Conservation (phyloP, 2,888 invertebrate genomes). For the Stenodema calcarata region DNA sequence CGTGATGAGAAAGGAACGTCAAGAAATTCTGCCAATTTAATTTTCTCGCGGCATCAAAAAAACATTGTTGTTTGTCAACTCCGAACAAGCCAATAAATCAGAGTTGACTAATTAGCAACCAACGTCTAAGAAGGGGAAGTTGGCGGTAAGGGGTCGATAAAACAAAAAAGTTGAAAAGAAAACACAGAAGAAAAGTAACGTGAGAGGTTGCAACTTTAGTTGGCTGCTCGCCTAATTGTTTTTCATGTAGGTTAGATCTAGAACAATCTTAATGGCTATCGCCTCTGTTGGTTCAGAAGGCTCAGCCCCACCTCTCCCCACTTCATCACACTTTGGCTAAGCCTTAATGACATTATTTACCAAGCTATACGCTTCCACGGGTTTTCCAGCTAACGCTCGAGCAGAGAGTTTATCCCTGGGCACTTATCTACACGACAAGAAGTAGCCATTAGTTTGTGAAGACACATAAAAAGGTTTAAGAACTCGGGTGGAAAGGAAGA, state of each 20-base stretch:
- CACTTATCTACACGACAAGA: neutral
- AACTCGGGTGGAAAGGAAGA: neutral
- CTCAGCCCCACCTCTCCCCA: neutral
- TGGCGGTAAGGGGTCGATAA: neutral
- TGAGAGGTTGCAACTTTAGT: neutral
- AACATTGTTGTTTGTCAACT: neutral
- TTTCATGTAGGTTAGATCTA: neutral
- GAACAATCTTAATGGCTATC: neutral
- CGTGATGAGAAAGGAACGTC: too few species aligned
- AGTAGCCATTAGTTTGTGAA: neutral
- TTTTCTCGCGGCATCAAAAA: neutral
- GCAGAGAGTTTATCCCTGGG: neutral
- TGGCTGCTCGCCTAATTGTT: slow-evolving; percentile 1
- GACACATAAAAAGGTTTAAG: neutral
- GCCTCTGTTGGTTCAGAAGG: neutral
- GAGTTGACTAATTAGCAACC: neutral
- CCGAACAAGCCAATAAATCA: neutral
- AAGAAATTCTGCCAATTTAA: neutral
- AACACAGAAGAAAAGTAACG: neutral
- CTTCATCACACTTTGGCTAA: slow-evolving; percentile 7
- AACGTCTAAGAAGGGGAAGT: neutral
- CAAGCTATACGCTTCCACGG: neutral
- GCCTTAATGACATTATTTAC: slow-evolving; percentile 13
- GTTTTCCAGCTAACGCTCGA: neutral
- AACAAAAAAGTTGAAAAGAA: neutral